These are phyloP conservation scores for Candoia aspera DNA, from an alignment of 2,113 vertebrate species.

Conservation along the genomic window DNA sequence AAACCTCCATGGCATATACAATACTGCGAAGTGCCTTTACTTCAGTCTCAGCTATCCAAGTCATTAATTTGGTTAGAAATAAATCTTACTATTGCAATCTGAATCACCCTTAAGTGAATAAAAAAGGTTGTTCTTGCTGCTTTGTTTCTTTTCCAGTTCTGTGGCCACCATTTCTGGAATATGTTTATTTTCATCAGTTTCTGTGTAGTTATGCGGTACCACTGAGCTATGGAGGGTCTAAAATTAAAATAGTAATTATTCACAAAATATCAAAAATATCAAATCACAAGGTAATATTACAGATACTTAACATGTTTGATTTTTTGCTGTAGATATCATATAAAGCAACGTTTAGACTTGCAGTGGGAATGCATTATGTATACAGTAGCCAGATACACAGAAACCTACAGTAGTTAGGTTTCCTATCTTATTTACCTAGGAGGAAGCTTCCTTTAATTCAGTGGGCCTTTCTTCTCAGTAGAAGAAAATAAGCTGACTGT, in stretches of 20 bases:
- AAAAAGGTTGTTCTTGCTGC: constrained; percentile 77
- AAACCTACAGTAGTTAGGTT: background rate
- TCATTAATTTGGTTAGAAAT: background rate
- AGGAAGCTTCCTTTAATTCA: background rate
- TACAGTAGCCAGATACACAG: too few relatives aligned
- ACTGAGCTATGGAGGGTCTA: constrained; percentile 19
- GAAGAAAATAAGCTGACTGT: background rate
- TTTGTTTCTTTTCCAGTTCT: constrained; percentile 69
- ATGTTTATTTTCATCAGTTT: constrained; percentile 60
- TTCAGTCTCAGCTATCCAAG: background rate
- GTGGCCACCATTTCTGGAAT: constrained; percentile 56
- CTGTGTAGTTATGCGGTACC: constrained; percentile 53
- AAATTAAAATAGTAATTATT: constrained; percentile 33
- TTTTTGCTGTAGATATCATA: background rate
- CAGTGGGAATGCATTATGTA: background rate
- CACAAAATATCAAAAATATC: background rate
- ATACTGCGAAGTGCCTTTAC: accelerated
- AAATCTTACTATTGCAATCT: constrained; percentile 80
- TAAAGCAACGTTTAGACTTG: background rate
- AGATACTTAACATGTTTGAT: background rate
- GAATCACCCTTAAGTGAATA: constrained; percentile 77
- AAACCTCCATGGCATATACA: background rate
- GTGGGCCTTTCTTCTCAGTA: background rate
- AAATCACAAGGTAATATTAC: background rate
- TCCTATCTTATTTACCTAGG: background rate